These are phyloP conservation scores for Ashinkailepas kermadecensis DNA, from an alignment of 2,888 invertebrate species.

Conservation along the genomic window DNA sequence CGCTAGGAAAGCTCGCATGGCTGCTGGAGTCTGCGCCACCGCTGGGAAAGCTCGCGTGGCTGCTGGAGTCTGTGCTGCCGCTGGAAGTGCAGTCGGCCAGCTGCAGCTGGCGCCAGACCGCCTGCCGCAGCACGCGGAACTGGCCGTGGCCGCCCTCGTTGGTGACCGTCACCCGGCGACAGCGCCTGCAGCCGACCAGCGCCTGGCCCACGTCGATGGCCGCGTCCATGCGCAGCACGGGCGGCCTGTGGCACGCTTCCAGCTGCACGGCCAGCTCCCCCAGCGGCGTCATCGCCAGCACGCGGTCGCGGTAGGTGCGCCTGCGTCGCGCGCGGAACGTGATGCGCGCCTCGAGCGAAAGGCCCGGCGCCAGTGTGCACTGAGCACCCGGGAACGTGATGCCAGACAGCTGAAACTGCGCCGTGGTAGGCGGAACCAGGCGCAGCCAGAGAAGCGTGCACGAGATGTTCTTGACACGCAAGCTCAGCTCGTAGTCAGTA, in stretches of 20 bases:
- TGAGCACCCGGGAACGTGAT: conserved; percentile 64
- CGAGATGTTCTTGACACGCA: conserved; percentile 44
- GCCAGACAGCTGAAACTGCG: conserved; percentile 64
- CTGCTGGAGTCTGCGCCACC: too few relatives aligned
- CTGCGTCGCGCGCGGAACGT: conserved; percentile 51
- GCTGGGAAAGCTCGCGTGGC: too few relatives aligned
- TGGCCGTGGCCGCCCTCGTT: conserved; percentile 59
- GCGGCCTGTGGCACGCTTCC: conserved; percentile 53
- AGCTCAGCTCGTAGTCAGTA: conserved; percentile 62
- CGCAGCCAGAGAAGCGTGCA: conserved; percentile 48
- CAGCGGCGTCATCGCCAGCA: conserved; percentile 50
- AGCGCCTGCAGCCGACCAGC: background rate
- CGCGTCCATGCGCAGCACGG: background rate
- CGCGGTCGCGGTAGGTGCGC: conserved; percentile 47
- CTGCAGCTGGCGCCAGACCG: conserved; percentile 43
- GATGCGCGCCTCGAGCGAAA: conserved; percentile 50
- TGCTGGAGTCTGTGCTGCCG: too few relatives aligned
- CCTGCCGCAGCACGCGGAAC: conserved; percentile 48
- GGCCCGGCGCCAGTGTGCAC: conserved; percentile 49
- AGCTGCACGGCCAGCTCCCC: conserved; percentile 50
- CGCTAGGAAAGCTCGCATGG: too few relatives aligned
- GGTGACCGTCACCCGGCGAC: background rate
- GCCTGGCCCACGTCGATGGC: conserved; percentile 32
- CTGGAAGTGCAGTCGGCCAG: too few relatives aligned
- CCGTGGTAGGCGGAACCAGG: conserved; percentile 47